Evolutionary conservation across 2,113 vertebrate species (phyloP).

Genomic region (Poeciliopsis retropinna): DNA sequence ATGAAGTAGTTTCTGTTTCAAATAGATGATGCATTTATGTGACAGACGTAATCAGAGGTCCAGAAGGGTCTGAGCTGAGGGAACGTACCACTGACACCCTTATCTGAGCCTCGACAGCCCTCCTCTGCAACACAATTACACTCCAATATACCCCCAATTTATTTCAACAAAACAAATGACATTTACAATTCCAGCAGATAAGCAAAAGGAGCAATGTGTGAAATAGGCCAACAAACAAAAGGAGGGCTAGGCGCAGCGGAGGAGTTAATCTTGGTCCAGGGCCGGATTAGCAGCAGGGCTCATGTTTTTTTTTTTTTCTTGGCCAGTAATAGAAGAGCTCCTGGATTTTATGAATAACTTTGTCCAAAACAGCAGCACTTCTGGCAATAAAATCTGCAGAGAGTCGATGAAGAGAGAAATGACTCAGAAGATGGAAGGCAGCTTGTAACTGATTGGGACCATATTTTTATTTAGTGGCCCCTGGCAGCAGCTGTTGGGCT

Average conservation of each 20-base stretch:
- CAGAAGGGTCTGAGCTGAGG: constrained; percentile 41
- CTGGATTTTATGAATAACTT: constrained; percentile 57
- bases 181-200: constrained; percentile 69
- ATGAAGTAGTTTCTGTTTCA: neutral
- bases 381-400: constrained; percentile 55
- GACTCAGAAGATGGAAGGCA: constrained; percentile 45
- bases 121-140: constrained; percentile 65
- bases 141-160: constrained; percentile 71
- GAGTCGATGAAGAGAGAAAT: constrained; percentile 68
- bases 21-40: constrained; percentile 50
- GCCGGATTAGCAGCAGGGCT: constrained; percentile 60
- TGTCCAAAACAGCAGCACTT: constrained; percentile 46
- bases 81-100: constrained; percentile 54
- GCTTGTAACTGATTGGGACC: constrained; percentile 57
- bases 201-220: constrained; percentile 73
- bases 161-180: constrained; percentile 76
- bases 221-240: constrained; percentile 76
- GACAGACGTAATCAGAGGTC: constrained; percentile 37
- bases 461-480: constrained; percentile 65
- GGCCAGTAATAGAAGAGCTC: constrained; percentile 61
- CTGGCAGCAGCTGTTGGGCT: constrained; percentile 38
- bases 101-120: constrained; percentile 67
- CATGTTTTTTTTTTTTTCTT: constrained; percentile 41
- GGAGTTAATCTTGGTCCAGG: constrained; percentile 68
- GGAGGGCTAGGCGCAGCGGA: constrained; percentile 45